A percentile compares a stretch with the other conserved stretches of the same genome.
Conservation (phyloP, 2,113 vertebrate species). For the Ammodytes dubius region DNA sequence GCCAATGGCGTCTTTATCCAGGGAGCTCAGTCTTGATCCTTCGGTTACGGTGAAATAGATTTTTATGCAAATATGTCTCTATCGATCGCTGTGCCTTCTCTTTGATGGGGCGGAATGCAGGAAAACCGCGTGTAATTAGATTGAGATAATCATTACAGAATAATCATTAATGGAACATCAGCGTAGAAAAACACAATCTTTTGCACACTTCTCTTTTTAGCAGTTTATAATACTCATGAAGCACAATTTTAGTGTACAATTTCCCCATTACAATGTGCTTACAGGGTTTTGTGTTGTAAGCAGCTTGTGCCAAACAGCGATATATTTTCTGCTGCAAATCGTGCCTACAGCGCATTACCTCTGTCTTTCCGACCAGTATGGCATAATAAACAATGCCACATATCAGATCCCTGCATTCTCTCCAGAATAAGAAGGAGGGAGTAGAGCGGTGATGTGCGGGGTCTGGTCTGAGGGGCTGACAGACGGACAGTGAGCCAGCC, state of each 20-base stretch:
- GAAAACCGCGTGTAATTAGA: conserved; percentile 80
- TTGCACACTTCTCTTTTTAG: conserved; percentile 20
- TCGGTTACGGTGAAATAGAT: conserved; percentile 80
- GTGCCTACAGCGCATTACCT: conserved; percentile 53
- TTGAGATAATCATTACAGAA: conserved; percentile 82
- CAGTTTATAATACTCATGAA: background rate
- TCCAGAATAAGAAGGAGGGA: conserved; percentile 84
- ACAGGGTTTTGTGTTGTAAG: conserved; percentile 3
- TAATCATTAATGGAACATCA: conserved; percentile 71
- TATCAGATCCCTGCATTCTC: conserved; percentile 76
- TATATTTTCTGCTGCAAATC: conserved; percentile 47
- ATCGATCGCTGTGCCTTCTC: conserved; percentile 79
- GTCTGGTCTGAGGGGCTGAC: conserved; percentile 83
- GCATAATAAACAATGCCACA: conserved; percentile 79
- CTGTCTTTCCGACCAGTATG: conserved; percentile 67
- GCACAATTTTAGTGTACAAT: conserved; percentile 8
- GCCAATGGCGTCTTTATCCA: conserved; percentile 77
- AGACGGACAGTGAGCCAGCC: conserved; percentile 85
- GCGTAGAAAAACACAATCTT: conserved; percentile 32
- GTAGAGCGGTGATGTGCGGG: conserved; percentile 75
- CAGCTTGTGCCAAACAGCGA: conserved; percentile 26
- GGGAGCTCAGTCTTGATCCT: conserved; percentile 75
- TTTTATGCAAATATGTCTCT: conserved; percentile 85
- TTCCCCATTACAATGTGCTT: background rate
- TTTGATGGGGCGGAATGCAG: conserved; percentile 74